Evolutionary conservation across 2,113 vertebrate species (phyloP).

Genomic region (Myotis brandtii): DNA sequence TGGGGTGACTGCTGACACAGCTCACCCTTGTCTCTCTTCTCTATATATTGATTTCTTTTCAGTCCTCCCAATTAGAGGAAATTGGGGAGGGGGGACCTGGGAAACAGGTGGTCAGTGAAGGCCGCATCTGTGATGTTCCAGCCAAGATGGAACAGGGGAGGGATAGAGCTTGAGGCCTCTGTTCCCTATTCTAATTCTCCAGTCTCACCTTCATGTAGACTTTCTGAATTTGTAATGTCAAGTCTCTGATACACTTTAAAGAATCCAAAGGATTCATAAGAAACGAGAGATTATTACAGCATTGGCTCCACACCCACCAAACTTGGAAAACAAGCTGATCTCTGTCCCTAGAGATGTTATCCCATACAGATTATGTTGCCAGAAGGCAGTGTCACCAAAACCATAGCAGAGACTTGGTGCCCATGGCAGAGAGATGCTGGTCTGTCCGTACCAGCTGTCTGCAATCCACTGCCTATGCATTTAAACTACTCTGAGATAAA

Average conservation of each 20-base stretch:
- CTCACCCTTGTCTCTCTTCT: not conserved
- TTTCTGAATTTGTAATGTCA: not conserved
- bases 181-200: not conserved
- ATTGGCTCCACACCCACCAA: not conserved
- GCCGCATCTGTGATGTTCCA: not conserved
- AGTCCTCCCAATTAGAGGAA: not conserved
- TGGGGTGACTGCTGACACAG: not conserved
- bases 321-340: not conserved
- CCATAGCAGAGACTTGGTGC: not conserved
- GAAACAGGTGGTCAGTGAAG: not conserved
- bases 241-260: slow-evolving; percentile 1
- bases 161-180: not conserved
- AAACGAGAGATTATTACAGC: not conserved
- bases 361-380: not conserved
- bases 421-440: not conserved
- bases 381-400: not conserved
- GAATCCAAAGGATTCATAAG: not conserved
- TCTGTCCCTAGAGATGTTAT: not conserved
- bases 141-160: not conserved
- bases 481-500: not conserved
- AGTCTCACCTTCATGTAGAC: not conserved
- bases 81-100: not conserved
- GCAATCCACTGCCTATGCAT: not conserved
- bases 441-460: not conserved
- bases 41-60: not conserved